phyloP scores from a whole-genome alignment of 2,888 invertebrate species.

The Emesis furor region DNA sequence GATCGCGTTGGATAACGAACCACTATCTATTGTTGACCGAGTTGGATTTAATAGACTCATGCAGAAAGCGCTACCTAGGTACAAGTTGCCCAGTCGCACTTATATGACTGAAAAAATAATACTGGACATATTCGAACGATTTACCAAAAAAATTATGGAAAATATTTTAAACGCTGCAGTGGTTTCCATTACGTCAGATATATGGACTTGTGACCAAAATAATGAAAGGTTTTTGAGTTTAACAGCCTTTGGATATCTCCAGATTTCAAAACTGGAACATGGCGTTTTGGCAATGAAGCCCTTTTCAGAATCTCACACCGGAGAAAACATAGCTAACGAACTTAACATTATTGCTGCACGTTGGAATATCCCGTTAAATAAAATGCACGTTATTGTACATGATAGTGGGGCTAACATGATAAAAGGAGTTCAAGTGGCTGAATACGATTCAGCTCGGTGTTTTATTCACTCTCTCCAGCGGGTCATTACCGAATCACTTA shows the following conservation, averaged over 20 bases:
- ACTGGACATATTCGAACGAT: conserved; percentile 65
- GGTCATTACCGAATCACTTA: conserved; percentile 73
- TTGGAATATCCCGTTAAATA: conserved; percentile 76
- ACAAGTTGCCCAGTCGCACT: conserved; percentile 64
- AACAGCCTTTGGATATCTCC: conserved; percentile 72
- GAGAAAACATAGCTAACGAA: conserved; percentile 77
- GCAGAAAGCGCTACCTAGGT: conserved; percentile 67
- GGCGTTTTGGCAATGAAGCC: conserved; percentile 73
- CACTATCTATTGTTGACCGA: conserved; percentile 75
- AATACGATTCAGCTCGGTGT: conserved; percentile 74
- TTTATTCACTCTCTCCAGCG: conserved; percentile 76
- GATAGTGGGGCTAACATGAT: conserved; percentile 77
- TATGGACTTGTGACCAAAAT: conserved; percentile 71
- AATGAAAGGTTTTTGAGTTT: conserved; percentile 57
- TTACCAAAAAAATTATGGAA: conserved; percentile 55
- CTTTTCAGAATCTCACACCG: conserved; percentile 70
- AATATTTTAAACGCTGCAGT: conserved; percentile 62
- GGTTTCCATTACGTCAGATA: conserved; percentile 70
- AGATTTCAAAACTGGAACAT: conserved; percentile 69
- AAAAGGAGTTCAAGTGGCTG: conserved; percentile 73
- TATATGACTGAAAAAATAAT: conserved; percentile 66
- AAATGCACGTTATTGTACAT: conserved; percentile 76
- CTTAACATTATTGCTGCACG: conserved; percentile 71
- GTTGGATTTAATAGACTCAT: conserved; percentile 75
- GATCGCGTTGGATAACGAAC: conserved; percentile 61